Evolutionary conservation across 1,140 invertebrate species (phyloP).

Genomic region (Danaus plexippus): DNA sequence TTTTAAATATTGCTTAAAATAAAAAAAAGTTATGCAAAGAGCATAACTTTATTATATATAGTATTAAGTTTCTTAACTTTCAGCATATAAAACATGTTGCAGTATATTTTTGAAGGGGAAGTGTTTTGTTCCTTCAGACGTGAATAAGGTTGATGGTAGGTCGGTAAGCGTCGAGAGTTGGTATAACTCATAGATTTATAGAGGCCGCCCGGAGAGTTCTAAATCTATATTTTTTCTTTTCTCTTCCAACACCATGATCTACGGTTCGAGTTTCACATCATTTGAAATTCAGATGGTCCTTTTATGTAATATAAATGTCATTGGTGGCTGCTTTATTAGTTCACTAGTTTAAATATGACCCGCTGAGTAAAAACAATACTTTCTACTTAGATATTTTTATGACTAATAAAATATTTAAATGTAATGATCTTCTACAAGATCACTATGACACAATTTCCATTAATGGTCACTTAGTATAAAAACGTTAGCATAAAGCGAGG

Average conservation of each 20-base stretch:
- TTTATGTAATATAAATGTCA: slow-evolving; percentile 16
- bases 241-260: slow-evolving; percentile 26
- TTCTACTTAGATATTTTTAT: neutral
- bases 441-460: slow-evolving; percentile 15
- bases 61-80: neutral
- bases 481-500: slow-evolving; percentile 21
- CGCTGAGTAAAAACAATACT: too few relatives aligned
- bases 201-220: slow-evolving; percentile 31
- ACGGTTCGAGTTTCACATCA: slow-evolving; percentile 30
- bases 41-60: too few relatives aligned
- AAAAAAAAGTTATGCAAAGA: too few relatives aligned
- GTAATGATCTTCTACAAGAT: slow-evolving; percentile 8
- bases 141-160: slow-evolving; percentile 19
- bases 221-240: slow-evolving; percentile 35
- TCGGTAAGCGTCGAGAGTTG: slow-evolving; percentile 18
- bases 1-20: too few relatives aligned
- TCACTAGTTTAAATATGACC: too few relatives aligned
- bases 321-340: neutral
- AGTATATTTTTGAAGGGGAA: slow-evolving; percentile 23
- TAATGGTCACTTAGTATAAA: slow-evolving; percentile 21
- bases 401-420: slow-evolving; percentile 5
- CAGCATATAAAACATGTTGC: slow-evolving; percentile 8
- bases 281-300: slow-evolving; percentile 35
- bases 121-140: slow-evolving; percentile 25
- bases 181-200: slow-evolving; percentile 35